Percentiles rank a stretch among this genome's conserved stretches.
phyloP scores from a whole-genome alignment of 2,888 invertebrate genomes.

The Catotricha subobsoleta region DNA sequence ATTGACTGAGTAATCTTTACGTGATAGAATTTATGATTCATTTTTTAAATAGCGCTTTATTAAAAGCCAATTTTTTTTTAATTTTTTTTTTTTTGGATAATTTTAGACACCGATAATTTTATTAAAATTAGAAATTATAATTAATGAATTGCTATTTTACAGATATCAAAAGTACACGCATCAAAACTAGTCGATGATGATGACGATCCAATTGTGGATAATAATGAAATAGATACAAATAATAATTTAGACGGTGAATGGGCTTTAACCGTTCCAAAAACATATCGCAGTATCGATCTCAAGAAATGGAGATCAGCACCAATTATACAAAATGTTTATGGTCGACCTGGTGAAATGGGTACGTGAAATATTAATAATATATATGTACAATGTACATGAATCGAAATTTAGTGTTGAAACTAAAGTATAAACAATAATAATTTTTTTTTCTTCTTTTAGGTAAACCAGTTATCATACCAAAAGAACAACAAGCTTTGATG shows the following conservation, averaged over 20 bases:
- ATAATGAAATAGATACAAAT: slow-evolving; percentile 30
- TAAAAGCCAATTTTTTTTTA: too few species aligned
- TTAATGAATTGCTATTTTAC: slow-evolving; percentile 9
- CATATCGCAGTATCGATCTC: slow-evolving; percentile 31
- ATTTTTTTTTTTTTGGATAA: too few species aligned
- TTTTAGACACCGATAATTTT: too few species aligned
- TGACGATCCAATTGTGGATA: slow-evolving; percentile 27
- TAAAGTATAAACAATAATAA: too few species aligned
- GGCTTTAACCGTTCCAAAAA: slow-evolving; percentile 17
- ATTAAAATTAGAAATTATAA: too few species aligned
- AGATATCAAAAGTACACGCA: not conserved
- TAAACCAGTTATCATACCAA: slow-evolving; percentile 74
- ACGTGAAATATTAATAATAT: too few species aligned
- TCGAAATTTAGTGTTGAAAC: too few species aligned
- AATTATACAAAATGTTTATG: slow-evolving; percentile 43
- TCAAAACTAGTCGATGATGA: slow-evolving; percentile 13
- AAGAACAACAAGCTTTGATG: slow-evolving; percentile 71
- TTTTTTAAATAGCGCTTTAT: too few species aligned
- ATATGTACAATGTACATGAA: too few species aligned
- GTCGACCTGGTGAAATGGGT: slow-evolving; percentile 81
- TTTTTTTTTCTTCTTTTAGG: slow-evolving; percentile 23
- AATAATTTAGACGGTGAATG: slow-evolving; percentile 23
- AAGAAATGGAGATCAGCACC: slow-evolving; percentile 59
- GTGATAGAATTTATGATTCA: too few species aligned
- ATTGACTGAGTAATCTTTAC: too few species aligned